Conservation (phyloP, 2,888 invertebrate species). For the Microchrysa polita region DNA sequence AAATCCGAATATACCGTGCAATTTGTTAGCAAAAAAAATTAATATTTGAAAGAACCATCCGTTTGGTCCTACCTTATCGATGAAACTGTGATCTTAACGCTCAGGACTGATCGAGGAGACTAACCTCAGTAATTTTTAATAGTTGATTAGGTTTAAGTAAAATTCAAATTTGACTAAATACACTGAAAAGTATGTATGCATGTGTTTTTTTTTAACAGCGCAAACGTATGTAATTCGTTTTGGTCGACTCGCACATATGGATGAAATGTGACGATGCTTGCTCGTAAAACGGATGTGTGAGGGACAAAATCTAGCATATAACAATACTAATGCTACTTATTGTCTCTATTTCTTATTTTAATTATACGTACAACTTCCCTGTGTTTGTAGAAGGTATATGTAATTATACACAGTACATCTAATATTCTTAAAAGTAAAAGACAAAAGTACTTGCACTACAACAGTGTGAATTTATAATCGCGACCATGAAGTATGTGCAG, state of each 20-base stretch:
- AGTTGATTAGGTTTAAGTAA: slow-evolving; percentile 46
- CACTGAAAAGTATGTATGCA: slow-evolving; percentile 5
- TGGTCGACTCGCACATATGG: neutral
- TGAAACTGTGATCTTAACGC: slow-evolving; percentile 49
- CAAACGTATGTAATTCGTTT: slow-evolving; percentile 25
- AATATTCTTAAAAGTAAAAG: neutral
- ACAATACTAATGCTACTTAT: slow-evolving; percentile 37
- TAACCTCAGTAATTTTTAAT: slow-evolving; percentile 48
- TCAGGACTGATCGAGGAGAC: slow-evolving; percentile 51
- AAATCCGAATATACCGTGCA: too few species aligned
- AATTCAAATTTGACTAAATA: slow-evolving; percentile 33
- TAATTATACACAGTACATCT: too few species aligned
- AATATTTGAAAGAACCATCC: slow-evolving; percentile 1
- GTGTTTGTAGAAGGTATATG: slow-evolving; percentile 9
- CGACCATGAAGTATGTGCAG: too few species aligned
- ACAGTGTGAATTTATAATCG: too few species aligned
- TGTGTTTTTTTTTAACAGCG: too few species aligned
- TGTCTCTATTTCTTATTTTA: slow-evolving; percentile 42
- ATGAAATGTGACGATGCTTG: neutral
- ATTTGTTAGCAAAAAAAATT: too few species aligned
- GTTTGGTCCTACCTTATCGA: slow-evolving; percentile 40
- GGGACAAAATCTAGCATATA: slow-evolving; percentile 14
- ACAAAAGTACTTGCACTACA: too few species aligned
- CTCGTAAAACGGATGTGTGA: too few species aligned
- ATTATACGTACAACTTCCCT: slow-evolving; percentile 39